Evolutionary conservation across 1,140 invertebrate genomes (phyloP).

Genomic region (Phocides pigmalion): DNA sequence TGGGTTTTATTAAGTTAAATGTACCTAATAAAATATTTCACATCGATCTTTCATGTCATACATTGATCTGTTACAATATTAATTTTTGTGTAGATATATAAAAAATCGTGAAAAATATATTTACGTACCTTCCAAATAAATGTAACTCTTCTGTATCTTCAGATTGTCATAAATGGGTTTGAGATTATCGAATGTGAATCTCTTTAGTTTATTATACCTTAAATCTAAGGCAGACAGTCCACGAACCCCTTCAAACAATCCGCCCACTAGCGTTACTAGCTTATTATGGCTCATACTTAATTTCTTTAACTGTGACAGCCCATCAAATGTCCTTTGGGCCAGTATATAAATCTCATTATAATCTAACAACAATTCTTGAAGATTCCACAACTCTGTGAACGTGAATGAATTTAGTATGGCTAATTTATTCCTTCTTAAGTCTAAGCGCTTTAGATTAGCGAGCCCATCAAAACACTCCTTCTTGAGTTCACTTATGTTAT

Average conservation of each 20-base stretch:
- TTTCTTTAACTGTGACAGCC: conserved; percentile 87
- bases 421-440: conserved; percentile 88
- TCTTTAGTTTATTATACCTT: conserved; percentile 88
- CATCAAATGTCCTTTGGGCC: conserved; percentile 88
- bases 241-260: conserved; percentile 87
- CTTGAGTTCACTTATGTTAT: conserved; percentile 88
- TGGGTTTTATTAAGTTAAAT: no score
- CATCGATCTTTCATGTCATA: no score
- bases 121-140: conserved; percentile 90
- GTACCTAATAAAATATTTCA: no score
- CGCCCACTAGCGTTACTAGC: conserved; percentile 86
- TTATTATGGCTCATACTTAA: conserved; percentile 90
- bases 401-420: conserved; percentile 88
- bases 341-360: conserved; percentile 87
- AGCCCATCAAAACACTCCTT: conserved; percentile 90
- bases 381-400: conserved; percentile 89
- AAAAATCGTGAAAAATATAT: not conserved
- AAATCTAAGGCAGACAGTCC: conserved; percentile 88
- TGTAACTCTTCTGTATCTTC: conserved; percentile 86
- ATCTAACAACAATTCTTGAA: conserved; percentile 89
- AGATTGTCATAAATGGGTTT: conserved; percentile 90
- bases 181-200: conserved; percentile 88
- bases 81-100: no score
- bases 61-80: no score
- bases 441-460: conserved; percentile 86